phyloP scores from a whole-genome alignment of 2,113 vertebrate genomes.

The Ploceus nigricollis region DNA sequence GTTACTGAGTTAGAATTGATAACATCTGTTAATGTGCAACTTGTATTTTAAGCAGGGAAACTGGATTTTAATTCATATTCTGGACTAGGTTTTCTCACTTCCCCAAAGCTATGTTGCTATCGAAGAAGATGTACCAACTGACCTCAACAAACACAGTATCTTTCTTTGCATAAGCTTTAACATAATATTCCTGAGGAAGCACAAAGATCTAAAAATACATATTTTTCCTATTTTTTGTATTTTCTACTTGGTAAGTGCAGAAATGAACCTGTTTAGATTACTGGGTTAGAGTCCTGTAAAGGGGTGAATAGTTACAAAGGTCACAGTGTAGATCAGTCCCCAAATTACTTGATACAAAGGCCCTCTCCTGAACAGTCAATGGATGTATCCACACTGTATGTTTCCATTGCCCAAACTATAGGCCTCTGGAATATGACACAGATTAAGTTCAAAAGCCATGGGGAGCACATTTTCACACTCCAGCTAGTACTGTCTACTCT shows the following conservation, averaged over 20 bases:
- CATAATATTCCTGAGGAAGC: background rate
- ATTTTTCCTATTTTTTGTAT: background rate
- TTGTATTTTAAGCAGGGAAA: background rate
- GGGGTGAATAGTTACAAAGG: background rate
- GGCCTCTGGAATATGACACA: background rate
- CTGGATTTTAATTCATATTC: background rate
- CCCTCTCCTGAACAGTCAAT: background rate
- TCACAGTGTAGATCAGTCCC: background rate
- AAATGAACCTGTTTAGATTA: background rate
- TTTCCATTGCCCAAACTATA: background rate
- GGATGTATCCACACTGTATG: rapidly evolving
- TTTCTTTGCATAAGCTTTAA: background rate
- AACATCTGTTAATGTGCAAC: background rate
- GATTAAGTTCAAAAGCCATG: background rate
- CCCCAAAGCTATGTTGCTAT: background rate
- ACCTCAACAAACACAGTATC: background rate
- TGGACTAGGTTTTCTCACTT: background rate
- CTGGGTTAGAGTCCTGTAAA: background rate
- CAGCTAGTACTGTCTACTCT: background rate
- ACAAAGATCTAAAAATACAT: background rate
- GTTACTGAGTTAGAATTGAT: background rate
- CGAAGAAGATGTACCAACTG: background rate
- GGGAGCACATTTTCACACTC: background rate
- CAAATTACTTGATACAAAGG: background rate
- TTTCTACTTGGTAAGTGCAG: background rate